These are phyloP conservation scores for Musca domestica DNA, from an alignment of 1,140 invertebrate genomes.

Conservation along the genomic window DNA sequence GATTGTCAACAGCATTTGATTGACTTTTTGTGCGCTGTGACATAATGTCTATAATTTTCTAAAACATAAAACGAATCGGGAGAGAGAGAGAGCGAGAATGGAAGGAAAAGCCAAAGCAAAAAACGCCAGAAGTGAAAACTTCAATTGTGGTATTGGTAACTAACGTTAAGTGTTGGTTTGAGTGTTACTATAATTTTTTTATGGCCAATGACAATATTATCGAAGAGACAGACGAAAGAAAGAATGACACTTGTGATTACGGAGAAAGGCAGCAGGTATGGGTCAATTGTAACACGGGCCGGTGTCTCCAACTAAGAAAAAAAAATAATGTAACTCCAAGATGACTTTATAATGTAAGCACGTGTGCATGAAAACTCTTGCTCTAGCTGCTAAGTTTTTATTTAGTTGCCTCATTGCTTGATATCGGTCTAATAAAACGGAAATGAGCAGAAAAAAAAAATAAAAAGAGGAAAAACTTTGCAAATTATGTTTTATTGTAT, in stretches of 20 bases:
- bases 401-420: not conserved
- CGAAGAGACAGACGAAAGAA: too few relatives aligned
- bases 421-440: not conserved
- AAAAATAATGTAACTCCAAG: not conserved
- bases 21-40: too few relatives aligned
- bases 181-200: not conserved
- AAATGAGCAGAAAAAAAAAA: too few relatives aligned
- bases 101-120: too few relatives aligned
- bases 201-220: slow-evolving; percentile 16
- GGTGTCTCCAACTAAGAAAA: not conserved
- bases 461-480: slow-evolving; percentile 8
- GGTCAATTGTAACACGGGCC: not conserved
- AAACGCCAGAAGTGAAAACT: too few relatives aligned
- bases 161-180: slow-evolving; percentile 10
- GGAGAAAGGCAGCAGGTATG: not conserved
- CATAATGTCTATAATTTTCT: too few relatives aligned
- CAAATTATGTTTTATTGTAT: slow-evolving; percentile 7
- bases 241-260: slow-evolving; percentile 10
- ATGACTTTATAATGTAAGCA: slow-evolving; percentile 10
- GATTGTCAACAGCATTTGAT: too few relatives aligned
- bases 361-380: not conserved
- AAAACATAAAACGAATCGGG: too few relatives aligned
- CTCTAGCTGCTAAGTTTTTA: not conserved
- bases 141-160: slow-evolving; percentile 2
- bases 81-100: too few relatives aligned